Conservation (phyloP, 2,113 vertebrate genomes). For the Anarrhichthys ocellatus region DNA sequence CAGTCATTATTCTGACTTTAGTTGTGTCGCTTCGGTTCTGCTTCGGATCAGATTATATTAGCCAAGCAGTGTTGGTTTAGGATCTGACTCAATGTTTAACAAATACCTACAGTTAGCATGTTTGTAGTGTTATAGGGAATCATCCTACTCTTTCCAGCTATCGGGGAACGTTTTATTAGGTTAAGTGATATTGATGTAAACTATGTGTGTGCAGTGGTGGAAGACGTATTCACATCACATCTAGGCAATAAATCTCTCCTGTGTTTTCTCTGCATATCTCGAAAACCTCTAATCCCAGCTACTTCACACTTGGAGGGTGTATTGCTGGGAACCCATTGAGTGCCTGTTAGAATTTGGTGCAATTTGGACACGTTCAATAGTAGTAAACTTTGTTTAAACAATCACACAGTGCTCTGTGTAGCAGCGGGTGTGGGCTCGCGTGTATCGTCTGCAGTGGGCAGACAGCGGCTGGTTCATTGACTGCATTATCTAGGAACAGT, state of each 20-base stretch:
- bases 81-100: constrained; percentile 16
- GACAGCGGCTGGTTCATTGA: not conserved
- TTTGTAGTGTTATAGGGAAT: not conserved
- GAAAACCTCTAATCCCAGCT: not conserved
- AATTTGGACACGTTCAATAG: not conserved
- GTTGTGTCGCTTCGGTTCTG: constrained; percentile 37
- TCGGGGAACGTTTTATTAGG: not conserved
- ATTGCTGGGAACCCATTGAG: too few species aligned
- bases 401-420: not conserved
- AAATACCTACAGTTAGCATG: not conserved
- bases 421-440: not conserved
- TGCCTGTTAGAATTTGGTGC: too few species aligned
- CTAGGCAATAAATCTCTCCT: not conserved
- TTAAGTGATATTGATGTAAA: not conserved
- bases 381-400: too few species aligned
- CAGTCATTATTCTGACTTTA: not conserved
- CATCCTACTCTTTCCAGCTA: rapidly evolving
- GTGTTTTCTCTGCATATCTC: not conserved
- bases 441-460: not conserved
- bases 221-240: not conserved
- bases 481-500: not conserved
- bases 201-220: not conserved
- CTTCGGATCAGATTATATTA: constrained; percentile 20
- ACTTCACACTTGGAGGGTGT: not conserved
- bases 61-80: not conserved